Evolutionary conservation across 2,113 vertebrate species (phyloP).

Genomic region (Zosterops lateralis): DNA sequence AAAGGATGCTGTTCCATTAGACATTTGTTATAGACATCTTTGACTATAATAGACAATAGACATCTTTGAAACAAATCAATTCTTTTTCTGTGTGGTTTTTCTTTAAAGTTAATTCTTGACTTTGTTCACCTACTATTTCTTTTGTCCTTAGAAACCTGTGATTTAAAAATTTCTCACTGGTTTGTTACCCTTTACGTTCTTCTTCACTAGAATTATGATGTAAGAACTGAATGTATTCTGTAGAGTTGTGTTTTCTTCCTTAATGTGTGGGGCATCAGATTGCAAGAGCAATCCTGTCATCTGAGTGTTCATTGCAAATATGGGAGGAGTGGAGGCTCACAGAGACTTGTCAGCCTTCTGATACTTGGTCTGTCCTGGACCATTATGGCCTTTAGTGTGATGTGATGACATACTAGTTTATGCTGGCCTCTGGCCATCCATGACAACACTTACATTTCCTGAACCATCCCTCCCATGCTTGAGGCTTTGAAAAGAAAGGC

Average conservation of each 20-base stretch:
- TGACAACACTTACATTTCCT: constrained; percentile 10
- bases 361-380: not conserved
- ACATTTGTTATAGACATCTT: constrained; percentile 57
- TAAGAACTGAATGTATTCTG: not conserved
- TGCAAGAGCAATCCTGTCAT: not conserved
- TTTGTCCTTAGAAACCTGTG: constrained; percentile 16
- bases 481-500: not conserved
- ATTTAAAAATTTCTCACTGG: not conserved
- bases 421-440: not conserved
- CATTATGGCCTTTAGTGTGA: not conserved
- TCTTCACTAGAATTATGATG: not conserved
- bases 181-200: not conserved
- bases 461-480: not conserved
- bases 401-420: not conserved
- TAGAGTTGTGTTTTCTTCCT: not conserved
- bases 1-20: constrained; percentile 54
- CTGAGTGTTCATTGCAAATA: not conserved
- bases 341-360: not conserved
- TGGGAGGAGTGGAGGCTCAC: not conserved
- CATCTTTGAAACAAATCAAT: constrained; percentile 60
- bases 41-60: not conserved
- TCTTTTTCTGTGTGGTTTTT: not conserved
- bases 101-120: constrained; percentile 42
- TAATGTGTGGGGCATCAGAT: not conserved
- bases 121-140: constrained; percentile 24